phyloP scores from a whole-genome alignment of 2,113 vertebrate species.

The Tretioscincus oriximinensis region DNA sequence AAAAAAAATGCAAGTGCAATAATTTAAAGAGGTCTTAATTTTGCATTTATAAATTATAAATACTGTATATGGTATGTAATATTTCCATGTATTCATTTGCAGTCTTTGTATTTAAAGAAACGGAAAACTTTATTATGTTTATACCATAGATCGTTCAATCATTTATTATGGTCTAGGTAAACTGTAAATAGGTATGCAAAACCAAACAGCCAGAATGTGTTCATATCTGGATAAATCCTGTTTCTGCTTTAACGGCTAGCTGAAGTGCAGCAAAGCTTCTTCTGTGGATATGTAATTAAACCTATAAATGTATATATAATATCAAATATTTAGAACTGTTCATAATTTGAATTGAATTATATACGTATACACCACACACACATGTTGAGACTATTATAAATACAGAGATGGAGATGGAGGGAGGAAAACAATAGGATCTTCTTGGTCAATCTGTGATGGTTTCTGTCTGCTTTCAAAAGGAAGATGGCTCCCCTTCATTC shows the following conservation, averaged over 20 bases:
- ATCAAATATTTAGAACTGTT: slow-evolving; percentile 79
- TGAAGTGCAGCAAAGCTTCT: slow-evolving; percentile 64
- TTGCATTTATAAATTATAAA: slow-evolving; percentile 85
- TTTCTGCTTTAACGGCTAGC: slow-evolving; percentile 65
- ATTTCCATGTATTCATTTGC: slow-evolving; percentile 81
- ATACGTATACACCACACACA: slow-evolving; percentile 50
- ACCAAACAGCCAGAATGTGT: slow-evolving; percentile 61
- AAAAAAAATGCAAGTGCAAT: slow-evolving; percentile 80
- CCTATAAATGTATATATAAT: slow-evolving; percentile 82
- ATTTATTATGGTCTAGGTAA: slow-evolving; percentile 69
- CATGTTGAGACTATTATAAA: slow-evolving; percentile 80
- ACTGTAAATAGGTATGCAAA: slow-evolving; percentile 75
- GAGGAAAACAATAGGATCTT: slow-evolving; percentile 16
- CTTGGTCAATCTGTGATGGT: background rate
- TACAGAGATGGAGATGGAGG: slow-evolving; percentile 74
- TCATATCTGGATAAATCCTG: slow-evolving; percentile 64
- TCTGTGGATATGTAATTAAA: slow-evolving; percentile 81
- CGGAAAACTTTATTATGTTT: slow-evolving; percentile 72
- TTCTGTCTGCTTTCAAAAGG: background rate
- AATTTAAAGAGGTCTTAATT: slow-evolving; percentile 81
- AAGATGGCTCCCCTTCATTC: background rate
- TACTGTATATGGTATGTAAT: slow-evolving; percentile 83
- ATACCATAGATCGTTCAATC: slow-evolving; percentile 69
- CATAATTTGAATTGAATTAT: slow-evolving; percentile 77
- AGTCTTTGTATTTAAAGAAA: slow-evolving; percentile 79